phyloP scores from a whole-genome alignment of 2,888 invertebrate species.

The Panzeria rudis region DNA sequence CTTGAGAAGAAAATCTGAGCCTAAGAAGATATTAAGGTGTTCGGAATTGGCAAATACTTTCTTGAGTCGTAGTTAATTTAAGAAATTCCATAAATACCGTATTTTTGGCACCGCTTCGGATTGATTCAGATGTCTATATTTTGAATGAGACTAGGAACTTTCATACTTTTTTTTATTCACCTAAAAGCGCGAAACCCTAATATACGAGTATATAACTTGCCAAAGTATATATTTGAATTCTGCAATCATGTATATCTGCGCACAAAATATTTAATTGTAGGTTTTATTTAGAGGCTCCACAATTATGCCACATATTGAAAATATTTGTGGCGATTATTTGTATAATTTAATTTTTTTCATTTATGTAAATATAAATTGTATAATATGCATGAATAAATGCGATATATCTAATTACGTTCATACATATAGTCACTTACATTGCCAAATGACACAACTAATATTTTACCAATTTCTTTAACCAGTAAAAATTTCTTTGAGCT shows the following conservation, averaged over 20 bases:
- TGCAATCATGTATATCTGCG: not conserved
- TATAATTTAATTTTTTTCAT: slow-evolving; percentile 23
- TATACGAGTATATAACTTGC: too few species aligned
- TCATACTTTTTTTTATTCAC: too few species aligned
- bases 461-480: not conserved
- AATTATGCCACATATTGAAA: slow-evolving; percentile 60
- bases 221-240: not conserved
- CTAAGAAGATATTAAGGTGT: too few species aligned
- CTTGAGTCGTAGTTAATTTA: too few species aligned
- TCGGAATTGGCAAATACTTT: too few species aligned
- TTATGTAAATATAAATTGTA: not conserved
- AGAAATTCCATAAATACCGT: too few species aligned
- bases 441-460: not conserved
- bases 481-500: too few species aligned
- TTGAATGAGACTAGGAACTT: too few species aligned
- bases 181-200: too few species aligned
- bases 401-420: not conserved
- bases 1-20: too few species aligned
- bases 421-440: not conserved
- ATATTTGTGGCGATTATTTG: slow-evolving; percentile 21
- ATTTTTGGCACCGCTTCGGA: too few species aligned
- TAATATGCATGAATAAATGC: not conserved
- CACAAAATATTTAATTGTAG: slow-evolving; percentile 34
- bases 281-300: slow-evolving; percentile 49
- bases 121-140: too few species aligned